Evolutionary conservation across 1,140 invertebrate genomes (phyloP), one percentile per base, ranked within the genome.

Genomic region (Druon quercuslanigerum): DNA sequence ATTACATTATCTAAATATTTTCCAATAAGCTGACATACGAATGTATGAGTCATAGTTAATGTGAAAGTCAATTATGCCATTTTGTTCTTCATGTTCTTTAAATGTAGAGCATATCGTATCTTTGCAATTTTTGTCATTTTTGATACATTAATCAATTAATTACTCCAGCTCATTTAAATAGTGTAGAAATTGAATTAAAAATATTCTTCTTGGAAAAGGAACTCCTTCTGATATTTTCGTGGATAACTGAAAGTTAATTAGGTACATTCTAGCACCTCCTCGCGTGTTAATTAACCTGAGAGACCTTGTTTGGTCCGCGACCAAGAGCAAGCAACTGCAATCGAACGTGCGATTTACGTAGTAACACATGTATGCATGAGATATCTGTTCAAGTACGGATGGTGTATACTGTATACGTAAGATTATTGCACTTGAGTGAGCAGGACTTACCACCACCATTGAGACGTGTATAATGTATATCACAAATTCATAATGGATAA

Each of bases 1-100:
- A 66, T 66, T 66, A 46, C 60, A 66, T 66, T 66, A 20, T 66
- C 60, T 66, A 66, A 66, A 66, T 66, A 66, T 66, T 66, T 13
- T 16, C 60, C 60, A 66, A 66, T 20, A 66, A 40, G 60, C 60
- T 66, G 25, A 7, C 33, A 66, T 66, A 40, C 33, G 13, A 66
- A 66, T 66, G 46, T 46, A 66, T 14, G 60, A 40, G 16, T 46
- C 60, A 40, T 66, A 66, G 40, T 33, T 20, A 66, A 66, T 66
- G 60, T 66, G 60, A 66, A 66, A 66, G 60, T 66, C n/a, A 66
- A 66, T 66, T 46, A 66, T 66, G 60, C 33, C 46, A 66, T 40
- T 66, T 66, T 66, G 40, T 66, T 20, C 12, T n/a, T 19, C 12
- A 40, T 14, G n/a, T 40, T 9, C 33, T 25, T 33, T 13, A 66